phyloP scores from a whole-genome alignment of 2,888 invertebrate genomes.

The Sylvicola fuscatus region DNA sequence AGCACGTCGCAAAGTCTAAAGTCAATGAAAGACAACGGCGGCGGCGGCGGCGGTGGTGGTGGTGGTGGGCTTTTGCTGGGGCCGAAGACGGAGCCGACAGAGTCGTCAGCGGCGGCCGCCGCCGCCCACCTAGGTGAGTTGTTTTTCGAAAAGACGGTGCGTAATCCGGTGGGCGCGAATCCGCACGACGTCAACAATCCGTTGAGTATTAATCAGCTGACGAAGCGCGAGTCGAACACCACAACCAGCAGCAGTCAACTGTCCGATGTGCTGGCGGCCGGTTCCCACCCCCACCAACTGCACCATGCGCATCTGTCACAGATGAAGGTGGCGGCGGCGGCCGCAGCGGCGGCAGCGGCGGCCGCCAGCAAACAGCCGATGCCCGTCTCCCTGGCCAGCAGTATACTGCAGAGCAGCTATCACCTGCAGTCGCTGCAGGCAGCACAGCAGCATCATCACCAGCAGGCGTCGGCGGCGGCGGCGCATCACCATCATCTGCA shows the following conservation, averaged over 20 bases:
- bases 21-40: too few species aligned
- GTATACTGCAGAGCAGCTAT: background rate
- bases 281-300: too few species aligned
- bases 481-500: slow-evolving; percentile 3
- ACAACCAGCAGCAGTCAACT: too few species aligned
- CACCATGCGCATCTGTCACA: too few species aligned
- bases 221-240: slow-evolving; percentile 36
- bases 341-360: background rate
- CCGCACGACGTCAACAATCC: slow-evolving; percentile 86
- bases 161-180: slow-evolving; percentile 77
- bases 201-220: slow-evolving; percentile 73
- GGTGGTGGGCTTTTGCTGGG: too few species aligned
- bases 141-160: slow-evolving; percentile 19
- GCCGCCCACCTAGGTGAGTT: slow-evolving; percentile 9
- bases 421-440: background rate
- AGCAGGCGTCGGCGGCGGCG: slow-evolving; percentile 7
- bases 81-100: too few species aligned
- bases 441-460: slow-evolving; percentile 7
- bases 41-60: too few species aligned
- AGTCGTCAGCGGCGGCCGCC: too few species aligned
- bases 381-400: background rate
- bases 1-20: too few species aligned
- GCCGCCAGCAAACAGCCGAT: background rate
- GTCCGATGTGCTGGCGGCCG: too few species aligned
- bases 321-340: background rate